Evolutionary conservation across 1,140 invertebrate species (phyloP).

Genomic region (Drosophila truncata): DNA sequence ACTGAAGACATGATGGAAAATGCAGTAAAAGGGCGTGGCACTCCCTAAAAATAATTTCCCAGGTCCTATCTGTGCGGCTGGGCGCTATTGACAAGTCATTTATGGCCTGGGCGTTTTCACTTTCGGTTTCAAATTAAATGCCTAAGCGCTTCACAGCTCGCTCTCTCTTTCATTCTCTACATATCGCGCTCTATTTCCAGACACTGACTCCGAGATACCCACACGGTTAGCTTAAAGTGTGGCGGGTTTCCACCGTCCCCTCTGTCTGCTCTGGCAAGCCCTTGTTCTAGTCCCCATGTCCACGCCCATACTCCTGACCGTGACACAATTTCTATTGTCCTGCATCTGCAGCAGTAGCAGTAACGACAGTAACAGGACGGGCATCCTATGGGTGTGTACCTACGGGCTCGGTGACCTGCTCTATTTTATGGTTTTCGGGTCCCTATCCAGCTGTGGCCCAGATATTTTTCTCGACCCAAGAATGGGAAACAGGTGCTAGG

Average conservation of each 20-base stretch:
- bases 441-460: slow-evolving; percentile 13
- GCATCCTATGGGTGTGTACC: slow-evolving; percentile 29
- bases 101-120: slow-evolving; percentile 78
- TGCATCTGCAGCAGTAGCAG: slow-evolving; percentile 28
- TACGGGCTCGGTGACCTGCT: slow-evolving; percentile 38
- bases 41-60: too few relatives aligned
- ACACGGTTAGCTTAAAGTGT: slow-evolving; percentile 51
- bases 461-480: slow-evolving; percentile 11
- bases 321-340: slow-evolving; percentile 80
- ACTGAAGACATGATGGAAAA: too few relatives aligned
- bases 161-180: slow-evolving; percentile 18
- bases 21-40: too few relatives aligned
- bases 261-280: background rate
- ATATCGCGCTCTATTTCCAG: slow-evolving; percentile 31
- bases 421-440: slow-evolving; percentile 15
- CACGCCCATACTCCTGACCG: slow-evolving; percentile 75
- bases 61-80: slow-evolving; percentile 55
- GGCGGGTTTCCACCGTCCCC: slow-evolving; percentile 27
- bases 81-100: slow-evolving; percentile 52
- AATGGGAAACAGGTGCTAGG: slow-evolving; percentile 20
- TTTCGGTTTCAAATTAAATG: slow-evolving; percentile 78
- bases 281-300: slow-evolving; percentile 22
- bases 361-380: slow-evolving; percentile 28
- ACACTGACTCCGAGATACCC: slow-evolving; percentile 37
- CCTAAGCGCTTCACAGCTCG: slow-evolving; percentile 29